Evolutionary conservation across 2,797 vertebrate genomes (phyloP).

Genomic region (Knipowitschia caucasica): DNA sequence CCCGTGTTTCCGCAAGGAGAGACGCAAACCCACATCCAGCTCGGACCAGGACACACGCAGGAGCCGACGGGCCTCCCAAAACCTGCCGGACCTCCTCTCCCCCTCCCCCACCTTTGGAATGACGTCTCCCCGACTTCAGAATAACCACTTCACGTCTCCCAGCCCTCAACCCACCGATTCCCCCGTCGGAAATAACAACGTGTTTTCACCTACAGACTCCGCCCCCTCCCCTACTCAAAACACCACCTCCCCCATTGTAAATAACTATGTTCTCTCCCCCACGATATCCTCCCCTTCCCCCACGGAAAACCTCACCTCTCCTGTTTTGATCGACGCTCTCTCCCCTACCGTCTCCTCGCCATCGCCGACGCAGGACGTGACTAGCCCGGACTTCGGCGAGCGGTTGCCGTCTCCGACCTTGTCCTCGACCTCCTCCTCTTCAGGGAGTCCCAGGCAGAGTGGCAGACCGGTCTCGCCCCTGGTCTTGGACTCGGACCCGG

Average conservation of each 20-base stretch:
- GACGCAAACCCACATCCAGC: conserved; percentile 55
- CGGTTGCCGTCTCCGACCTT: background rate
- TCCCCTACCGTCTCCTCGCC: conserved; percentile 12
- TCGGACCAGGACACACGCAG: conserved; percentile 66
- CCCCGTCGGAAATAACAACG: background rate
- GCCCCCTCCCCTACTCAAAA: background rate
- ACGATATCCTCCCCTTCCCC: background rate
- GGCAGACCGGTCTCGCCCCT: conserved; percentile 35
- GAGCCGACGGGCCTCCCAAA: conserved; percentile 63
- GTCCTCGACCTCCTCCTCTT: conserved; percentile 15
- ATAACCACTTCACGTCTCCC: background rate
- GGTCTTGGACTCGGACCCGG: conserved; percentile 27
- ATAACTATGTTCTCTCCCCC: background rate
- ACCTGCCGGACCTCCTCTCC: conserved; percentile 38
- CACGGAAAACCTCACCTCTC: background rate
- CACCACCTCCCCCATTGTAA: background rate
- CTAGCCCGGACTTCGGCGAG: background rate
- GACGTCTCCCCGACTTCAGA: background rate
- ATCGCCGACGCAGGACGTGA: background rate
- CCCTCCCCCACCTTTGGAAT: conserved; percentile 1
- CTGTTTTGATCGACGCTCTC: background rate
- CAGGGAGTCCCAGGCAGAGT: background rate
- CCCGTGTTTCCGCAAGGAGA: conserved; percentile 62
- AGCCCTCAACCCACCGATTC: background rate
- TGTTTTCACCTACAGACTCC: background rate